phyloP scores from a whole-genome alignment of 2,113 vertebrate species.

The Machaerirhynchus nigripectus region DNA sequence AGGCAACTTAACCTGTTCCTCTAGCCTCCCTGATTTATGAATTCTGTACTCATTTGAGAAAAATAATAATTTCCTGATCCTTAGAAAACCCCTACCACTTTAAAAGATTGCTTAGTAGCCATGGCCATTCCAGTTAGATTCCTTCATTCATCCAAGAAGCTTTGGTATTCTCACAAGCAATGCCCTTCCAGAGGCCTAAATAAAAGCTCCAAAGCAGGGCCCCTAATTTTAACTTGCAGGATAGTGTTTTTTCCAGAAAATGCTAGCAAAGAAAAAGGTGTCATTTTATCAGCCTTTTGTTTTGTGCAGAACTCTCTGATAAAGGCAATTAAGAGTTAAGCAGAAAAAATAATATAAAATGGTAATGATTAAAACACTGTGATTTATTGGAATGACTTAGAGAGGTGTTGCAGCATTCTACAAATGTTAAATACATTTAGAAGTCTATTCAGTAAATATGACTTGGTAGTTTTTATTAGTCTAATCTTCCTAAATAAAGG shows the following conservation, averaged over 20 bases:
- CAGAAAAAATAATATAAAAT: background rate
- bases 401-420: background rate
- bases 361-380: background rate
- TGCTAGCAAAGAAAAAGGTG: background rate
- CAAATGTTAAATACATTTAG: background rate
- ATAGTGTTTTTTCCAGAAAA: background rate
- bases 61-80: background rate
- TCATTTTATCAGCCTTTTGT: accelerated
- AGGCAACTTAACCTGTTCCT: background rate
- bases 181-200: accelerated
- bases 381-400: background rate
- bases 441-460: background rate
- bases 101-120: background rate
- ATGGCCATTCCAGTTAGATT: background rate
- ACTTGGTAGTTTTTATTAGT: background rate
- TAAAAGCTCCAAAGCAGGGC: background rate
- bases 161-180: background rate
- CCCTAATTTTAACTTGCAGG: background rate
- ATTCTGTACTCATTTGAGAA: background rate
- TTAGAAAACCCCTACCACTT: background rate
- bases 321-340: background rate
- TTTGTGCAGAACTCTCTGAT: background rate
- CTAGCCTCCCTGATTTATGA: background rate
- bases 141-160: background rate
- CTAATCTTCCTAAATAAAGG: background rate